These are phyloP conservation scores for Pterophyllum scalare DNA, from an alignment of 2,113 vertebrate genomes.

Conservation along the genomic window DNA sequence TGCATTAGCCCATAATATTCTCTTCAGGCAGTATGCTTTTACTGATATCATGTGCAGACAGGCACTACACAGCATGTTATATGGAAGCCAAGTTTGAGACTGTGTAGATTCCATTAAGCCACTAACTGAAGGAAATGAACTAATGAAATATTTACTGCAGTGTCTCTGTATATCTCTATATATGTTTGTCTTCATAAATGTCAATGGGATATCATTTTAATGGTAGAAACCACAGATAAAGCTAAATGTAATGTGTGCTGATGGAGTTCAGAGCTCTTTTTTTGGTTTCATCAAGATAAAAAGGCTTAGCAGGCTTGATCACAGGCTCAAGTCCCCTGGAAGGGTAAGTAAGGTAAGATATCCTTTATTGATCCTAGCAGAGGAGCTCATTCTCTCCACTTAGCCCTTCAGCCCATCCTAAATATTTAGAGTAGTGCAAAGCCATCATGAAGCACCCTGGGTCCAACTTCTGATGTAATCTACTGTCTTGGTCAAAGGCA, in stretches of 20 bases:
- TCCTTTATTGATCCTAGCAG: background rate
- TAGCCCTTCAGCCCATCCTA: background rate
- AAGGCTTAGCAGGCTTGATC: background rate
- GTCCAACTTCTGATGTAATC: too few relatives aligned
- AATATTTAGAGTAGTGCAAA: background rate
- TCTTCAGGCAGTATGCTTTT: background rate
- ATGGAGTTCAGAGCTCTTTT: background rate
- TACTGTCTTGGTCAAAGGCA: background rate
- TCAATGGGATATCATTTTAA: slow-evolving; percentile 13
- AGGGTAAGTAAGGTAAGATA: background rate
- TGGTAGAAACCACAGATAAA: background rate
- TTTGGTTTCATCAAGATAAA: background rate
- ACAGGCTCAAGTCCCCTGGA: background rate
- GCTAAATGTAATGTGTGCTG: background rate
- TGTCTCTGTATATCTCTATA: background rate
- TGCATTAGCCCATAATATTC: background rate
- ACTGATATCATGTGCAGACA: background rate
- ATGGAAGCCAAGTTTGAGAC: background rate
- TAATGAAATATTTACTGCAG: slow-evolving; percentile 39
- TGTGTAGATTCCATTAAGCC: background rate
- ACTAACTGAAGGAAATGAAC: background rate
- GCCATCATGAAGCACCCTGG: background rate
- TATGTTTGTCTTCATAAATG: background rate
- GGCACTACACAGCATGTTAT: background rate
- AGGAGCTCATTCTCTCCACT: background rate